Evolutionary conservation across 2,797 vertebrate genomes (phyloP).

Genomic region (Myotis vivesi): DNA sequence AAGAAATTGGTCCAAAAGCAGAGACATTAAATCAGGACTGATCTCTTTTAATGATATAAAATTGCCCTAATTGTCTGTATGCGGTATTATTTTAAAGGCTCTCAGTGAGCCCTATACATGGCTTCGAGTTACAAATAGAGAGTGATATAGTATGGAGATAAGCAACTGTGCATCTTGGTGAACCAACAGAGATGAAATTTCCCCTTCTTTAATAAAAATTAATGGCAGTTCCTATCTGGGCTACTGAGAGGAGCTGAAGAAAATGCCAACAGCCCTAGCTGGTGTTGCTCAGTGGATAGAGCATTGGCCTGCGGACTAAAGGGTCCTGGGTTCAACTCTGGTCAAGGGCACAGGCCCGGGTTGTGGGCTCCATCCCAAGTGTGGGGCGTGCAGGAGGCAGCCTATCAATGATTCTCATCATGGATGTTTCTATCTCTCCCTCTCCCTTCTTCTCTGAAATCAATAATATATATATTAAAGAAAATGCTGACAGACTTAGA

Average conservation of each 20-base stretch:
- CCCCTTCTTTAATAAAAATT: background rate
- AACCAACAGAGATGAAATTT: background rate
- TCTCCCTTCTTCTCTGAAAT: too few species aligned
- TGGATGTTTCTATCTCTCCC: too few species aligned
- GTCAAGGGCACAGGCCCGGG: too few species aligned
- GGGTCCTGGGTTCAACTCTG: too few species aligned
- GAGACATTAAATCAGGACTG: conserved; percentile 3
- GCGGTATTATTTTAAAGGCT: background rate
- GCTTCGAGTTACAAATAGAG: background rate
- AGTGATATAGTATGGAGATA: background rate
- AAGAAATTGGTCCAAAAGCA: background rate
- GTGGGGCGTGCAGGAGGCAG: too few species aligned
- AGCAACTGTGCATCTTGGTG: background rate
- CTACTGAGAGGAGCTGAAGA: background rate
- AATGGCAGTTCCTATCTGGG: background rate
- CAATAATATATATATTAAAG: too few species aligned
- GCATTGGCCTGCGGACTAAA: too few species aligned
- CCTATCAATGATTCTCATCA: too few species aligned
- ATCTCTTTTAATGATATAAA: background rate
- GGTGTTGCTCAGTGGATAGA: too few species aligned
- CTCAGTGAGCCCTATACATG: background rate
- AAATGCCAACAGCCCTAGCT: background rate
- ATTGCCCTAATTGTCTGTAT: background rate
- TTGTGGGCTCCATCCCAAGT: too few species aligned
- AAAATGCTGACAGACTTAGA: background rate